Percentiles rank a stretch among this genome's conserved stretches.
phyloP scores from a whole-genome alignment of 2,888 invertebrate genomes.

The Liposcelis brunnea region DNA sequence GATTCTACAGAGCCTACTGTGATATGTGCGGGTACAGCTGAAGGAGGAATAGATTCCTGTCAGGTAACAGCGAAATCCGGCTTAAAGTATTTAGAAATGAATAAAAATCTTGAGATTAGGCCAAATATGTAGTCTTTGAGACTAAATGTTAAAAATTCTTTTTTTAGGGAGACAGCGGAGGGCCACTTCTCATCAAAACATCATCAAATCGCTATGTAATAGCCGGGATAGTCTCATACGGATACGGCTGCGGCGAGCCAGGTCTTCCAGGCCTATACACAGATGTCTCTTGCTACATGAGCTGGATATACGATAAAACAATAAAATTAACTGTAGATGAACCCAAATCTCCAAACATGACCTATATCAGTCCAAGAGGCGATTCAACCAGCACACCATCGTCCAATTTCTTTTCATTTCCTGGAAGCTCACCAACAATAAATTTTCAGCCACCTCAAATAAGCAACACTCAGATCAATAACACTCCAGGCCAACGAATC shows the following conservation, averaged over 20 bases:
- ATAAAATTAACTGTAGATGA: too few relatives aligned
- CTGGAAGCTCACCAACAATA: too few relatives aligned
- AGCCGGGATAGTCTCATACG: slow-evolving; percentile 18
- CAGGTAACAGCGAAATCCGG: slow-evolving; percentile 12
- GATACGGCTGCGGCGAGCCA: slow-evolving; percentile 17
- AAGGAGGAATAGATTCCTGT: slow-evolving; percentile 23
- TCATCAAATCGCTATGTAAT: neutral
- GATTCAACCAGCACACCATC: too few relatives aligned
- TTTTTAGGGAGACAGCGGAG: slow-evolving; percentile 15
- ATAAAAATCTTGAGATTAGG: neutral
- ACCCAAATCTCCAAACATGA: too few relatives aligned
- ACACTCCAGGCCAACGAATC: too few relatives aligned
- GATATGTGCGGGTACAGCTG: slow-evolving; percentile 23
- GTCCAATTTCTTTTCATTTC: too few relatives aligned
- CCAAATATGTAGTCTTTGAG: neutral
- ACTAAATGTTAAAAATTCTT: too few relatives aligned
- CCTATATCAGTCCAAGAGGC: too few relatives aligned
- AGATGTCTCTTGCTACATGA: slow-evolving; percentile 16
- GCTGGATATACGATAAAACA: slow-evolving; percentile 17
- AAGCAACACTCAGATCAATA: too few relatives aligned
- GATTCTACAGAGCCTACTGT: slow-evolving; percentile 23
- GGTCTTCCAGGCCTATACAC: slow-evolving; percentile 18
- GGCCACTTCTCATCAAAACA: slow-evolving; percentile 15
- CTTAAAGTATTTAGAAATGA: neutral
- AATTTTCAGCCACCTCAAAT: too few relatives aligned